phyloP scores from a whole-genome alignment of 2,113 vertebrate species.

The Corythaeola cristata region DNA sequence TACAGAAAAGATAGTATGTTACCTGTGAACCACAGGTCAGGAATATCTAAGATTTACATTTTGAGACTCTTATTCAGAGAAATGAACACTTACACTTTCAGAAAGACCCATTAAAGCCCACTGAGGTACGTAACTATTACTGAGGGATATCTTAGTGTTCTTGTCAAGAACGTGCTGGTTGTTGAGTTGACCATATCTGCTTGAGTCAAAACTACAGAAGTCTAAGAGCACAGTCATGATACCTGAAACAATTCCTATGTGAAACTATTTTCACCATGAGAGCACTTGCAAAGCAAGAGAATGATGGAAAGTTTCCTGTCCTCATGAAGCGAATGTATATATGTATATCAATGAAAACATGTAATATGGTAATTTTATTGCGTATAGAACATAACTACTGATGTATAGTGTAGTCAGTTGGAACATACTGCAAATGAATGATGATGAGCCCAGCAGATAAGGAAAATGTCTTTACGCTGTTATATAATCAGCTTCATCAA shows the following conservation, averaged over 20 bases:
- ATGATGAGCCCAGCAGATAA: constrained; percentile 45
- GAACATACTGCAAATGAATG: constrained; percentile 46
- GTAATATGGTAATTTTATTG: constrained; percentile 30
- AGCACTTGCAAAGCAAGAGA: neutral
- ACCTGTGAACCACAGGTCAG: neutral
- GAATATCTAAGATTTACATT: neutral
- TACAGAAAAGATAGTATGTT: neutral
- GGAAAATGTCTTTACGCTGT: constrained; percentile 9
- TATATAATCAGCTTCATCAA: constrained; percentile 53
- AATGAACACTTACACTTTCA: neutral
- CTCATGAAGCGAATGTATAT: neutral
- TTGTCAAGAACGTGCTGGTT: neutral
- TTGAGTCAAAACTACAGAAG: neutral
- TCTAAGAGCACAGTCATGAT: neutral
- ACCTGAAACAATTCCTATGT: neutral
- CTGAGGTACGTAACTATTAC: neutral
- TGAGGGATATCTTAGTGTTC: neutral
- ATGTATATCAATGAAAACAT: constrained; percentile 19
- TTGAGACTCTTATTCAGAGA: neutral
- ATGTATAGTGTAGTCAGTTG: constrained; percentile 41
- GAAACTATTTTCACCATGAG: neutral
- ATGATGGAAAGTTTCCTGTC: neutral
- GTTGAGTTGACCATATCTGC: neutral
- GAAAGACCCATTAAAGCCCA: neutral
- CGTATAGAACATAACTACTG: constrained; percentile 25